phyloP scores from a whole-genome alignment of 2,888 invertebrate species.

The Onthophagus sagittarius region DNA sequence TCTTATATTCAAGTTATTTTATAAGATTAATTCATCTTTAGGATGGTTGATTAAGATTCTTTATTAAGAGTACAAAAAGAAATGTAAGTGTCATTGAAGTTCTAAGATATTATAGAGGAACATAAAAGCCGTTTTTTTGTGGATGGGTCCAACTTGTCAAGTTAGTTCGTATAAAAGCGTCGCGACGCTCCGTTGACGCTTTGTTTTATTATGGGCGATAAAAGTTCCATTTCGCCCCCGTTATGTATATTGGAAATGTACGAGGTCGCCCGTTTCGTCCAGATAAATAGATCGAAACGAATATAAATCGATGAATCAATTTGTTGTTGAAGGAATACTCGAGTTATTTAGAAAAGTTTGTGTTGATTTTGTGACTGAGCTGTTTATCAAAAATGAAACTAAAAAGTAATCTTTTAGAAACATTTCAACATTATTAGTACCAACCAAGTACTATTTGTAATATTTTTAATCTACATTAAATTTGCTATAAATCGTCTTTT shows the following conservation, averaged over 20 bases:
- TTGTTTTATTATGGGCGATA: constrained; percentile 34
- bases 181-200: constrained; percentile 18
- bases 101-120: neutral
- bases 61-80: no score
- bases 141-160: neutral
- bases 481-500: no score
- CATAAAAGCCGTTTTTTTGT: constrained; percentile 3
- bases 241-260: constrained; percentile 36
- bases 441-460: no score
- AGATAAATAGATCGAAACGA: constrained; percentile 28
- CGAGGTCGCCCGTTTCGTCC: constrained; percentile 33
- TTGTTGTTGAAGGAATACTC: neutral
- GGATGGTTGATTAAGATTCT: no score
- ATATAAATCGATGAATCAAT: neutral
- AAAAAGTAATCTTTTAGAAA: no score
- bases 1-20: no score
- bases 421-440: no score
- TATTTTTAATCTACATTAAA: no score
- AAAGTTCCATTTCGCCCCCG: constrained; percentile 31
- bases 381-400: no score
- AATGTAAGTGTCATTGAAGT: neutral
- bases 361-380: no score
- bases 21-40: no score
- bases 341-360: no score
- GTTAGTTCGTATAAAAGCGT: neutral